These are phyloP conservation scores for Gortyna flavago DNA, from an alignment of 2,888 invertebrate species.

Conservation along the genomic window DNA sequence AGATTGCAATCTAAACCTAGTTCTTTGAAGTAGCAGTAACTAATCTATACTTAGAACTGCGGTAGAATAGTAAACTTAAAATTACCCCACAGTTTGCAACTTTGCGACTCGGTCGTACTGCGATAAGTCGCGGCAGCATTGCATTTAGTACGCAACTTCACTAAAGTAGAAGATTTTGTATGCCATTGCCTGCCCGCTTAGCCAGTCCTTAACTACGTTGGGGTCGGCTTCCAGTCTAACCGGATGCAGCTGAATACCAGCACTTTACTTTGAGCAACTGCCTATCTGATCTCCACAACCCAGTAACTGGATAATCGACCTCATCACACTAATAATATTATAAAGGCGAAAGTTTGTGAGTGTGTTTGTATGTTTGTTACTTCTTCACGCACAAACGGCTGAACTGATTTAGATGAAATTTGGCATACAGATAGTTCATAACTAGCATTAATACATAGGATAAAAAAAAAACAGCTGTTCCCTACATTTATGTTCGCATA, in stretches of 20 bases:
- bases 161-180: too few species aligned
- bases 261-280: not conserved
- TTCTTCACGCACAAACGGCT: too few species aligned
- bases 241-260: not conserved
- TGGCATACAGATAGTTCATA: too few species aligned
- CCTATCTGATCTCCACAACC: not conserved
- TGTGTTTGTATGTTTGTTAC: too few species aligned
- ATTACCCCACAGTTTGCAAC: not conserved
- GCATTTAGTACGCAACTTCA: not conserved
- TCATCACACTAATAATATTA: too few species aligned
- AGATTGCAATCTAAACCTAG: slow-evolving; percentile 33
- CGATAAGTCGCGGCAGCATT: not conserved
- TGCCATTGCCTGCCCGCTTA: fast-evolving
- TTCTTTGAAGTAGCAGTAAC: not conserved
- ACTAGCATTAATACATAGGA: too few species aligned
- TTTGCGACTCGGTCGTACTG: not conserved
- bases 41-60: not conserved
- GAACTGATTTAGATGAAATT: too few species aligned
- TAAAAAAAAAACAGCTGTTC: too few species aligned
- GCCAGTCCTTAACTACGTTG: not conserved
- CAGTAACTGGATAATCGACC: not conserved
- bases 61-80: not conserved
- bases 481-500: too few species aligned
- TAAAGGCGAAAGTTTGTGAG: too few species aligned
- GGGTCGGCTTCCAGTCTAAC: not conserved